Evolutionary conservation across 2,888 invertebrate genomes (phyloP).

Genomic region (Limnephilus lunatus): DNA sequence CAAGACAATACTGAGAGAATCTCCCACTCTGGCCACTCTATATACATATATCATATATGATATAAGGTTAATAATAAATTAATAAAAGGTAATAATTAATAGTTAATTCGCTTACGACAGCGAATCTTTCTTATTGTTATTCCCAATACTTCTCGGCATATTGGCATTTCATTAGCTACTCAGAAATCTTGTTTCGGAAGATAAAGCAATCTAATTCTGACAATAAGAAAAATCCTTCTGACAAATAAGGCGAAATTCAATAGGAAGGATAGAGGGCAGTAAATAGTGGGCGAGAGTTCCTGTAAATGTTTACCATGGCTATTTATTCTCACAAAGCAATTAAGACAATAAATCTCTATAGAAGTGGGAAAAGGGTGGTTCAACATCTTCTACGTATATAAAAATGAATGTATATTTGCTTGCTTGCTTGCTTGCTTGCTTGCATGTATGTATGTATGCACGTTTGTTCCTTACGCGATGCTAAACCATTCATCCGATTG

Average conservation of each 20-base stretch:
- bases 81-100: too few relatives aligned
- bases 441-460: too few relatives aligned
- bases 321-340: neutral
- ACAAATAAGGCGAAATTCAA: neutral
- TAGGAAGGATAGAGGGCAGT: neutral
- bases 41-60: too few relatives aligned
- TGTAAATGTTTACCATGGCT: neutral
- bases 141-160: neutral
- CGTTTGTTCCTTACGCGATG: too few relatives aligned
- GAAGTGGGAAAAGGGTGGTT: neutral
- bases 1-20: too few relatives aligned
- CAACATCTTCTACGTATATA: neutral
- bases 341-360: neutral
- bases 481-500: too few relatives aligned
- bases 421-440: too few relatives aligned
- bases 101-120: neutral
- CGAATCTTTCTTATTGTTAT: neutral
- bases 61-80: too few relatives aligned
- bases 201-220: neutral
- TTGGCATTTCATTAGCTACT: neutral
- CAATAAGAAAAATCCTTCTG: neutral
- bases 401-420: too few relatives aligned
- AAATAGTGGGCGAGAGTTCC: neutral
- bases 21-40: too few relatives aligned
- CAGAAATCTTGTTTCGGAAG: neutral